Evolutionary conservation across 1,140 invertebrate genomes (phyloP).

Genomic region (Drosophila equinoxialis): DNA sequence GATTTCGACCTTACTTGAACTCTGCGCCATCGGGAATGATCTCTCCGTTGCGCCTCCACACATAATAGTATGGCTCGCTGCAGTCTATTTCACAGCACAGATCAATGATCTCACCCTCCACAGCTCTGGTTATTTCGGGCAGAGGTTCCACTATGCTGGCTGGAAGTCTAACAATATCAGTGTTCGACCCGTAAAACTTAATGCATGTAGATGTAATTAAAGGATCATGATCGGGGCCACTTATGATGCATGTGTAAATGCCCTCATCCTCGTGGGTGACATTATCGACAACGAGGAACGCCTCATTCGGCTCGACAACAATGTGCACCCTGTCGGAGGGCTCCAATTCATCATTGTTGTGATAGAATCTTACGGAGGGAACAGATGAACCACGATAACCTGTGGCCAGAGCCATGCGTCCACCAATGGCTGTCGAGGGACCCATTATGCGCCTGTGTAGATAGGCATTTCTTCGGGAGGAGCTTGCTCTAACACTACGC

Average conservation of each 20-base stretch:
- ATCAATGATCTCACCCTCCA: slow-evolving; percentile 86
- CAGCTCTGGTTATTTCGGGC: slow-evolving; percentile 78
- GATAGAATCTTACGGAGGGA: slow-evolving; percentile 86
- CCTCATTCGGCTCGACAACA: slow-evolving; percentile 60
- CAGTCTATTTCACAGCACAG: slow-evolving; percentile 84
- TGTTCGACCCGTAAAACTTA: slow-evolving; percentile 43
- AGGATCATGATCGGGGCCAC: slow-evolving; percentile 85
- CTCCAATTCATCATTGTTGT: slow-evolving; percentile 84
- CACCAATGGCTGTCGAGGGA: slow-evolving; percentile 83
- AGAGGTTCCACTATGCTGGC: slow-evolving; percentile 57
- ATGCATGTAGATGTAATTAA: slow-evolving; percentile 63
- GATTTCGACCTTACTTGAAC: slow-evolving; percentile 76
- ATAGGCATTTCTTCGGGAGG: slow-evolving; percentile 79
- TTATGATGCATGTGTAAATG: slow-evolving; percentile 89
- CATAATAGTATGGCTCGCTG: slow-evolving; percentile 86
- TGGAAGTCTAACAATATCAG: slow-evolving; percentile 19
- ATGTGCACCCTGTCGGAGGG: slow-evolving; percentile 74
- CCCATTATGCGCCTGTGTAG: slow-evolving; percentile 80
- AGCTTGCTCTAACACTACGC: slow-evolving; percentile 83
- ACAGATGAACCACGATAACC: slow-evolving; percentile 85
- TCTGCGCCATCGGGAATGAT: slow-evolving; percentile 88
- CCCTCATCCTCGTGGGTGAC: slow-evolving; percentile 85
- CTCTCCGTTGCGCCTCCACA: slow-evolving; percentile 89
- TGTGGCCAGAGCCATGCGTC: slow-evolving; percentile 85
- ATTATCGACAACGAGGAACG: slow-evolving; percentile 84